Percentiles rank a stretch among this genome's conserved stretches.
These are phyloP conservation scores for Zonitis immaculata DNA, from an alignment of 2,888 invertebrate genomes.

Conservation along the genomic window DNA sequence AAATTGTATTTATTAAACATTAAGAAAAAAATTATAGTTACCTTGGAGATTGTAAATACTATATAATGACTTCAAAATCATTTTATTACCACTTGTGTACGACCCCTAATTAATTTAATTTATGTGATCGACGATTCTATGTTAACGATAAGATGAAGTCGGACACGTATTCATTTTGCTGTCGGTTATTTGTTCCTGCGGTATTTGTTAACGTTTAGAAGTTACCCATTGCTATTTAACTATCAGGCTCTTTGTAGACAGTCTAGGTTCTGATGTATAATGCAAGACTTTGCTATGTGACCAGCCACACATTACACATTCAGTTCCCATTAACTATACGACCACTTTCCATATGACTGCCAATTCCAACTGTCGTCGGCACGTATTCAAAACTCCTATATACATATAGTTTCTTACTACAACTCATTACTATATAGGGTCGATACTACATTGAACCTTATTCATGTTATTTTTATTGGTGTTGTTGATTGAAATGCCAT, in stretches of 20 bases:
- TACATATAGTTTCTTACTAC: constrained; percentile 5
- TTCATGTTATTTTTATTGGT: not conserved
- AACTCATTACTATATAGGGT: not conserved
- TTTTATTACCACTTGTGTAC: too few relatives aligned
- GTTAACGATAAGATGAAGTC: not conserved
- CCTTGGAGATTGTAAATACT: too few relatives aligned
- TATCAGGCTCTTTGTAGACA: not conserved
- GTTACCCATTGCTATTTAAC: not conserved
- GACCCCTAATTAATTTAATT: too few relatives aligned
- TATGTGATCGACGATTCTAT: not conserved
- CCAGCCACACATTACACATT: constrained; percentile 31
- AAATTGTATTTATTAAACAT: too few relatives aligned
- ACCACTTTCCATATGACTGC: constrained; percentile 30
- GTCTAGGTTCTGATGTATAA: constrained; percentile 25
- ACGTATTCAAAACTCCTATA: constrained; percentile 27
- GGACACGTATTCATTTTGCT: not conserved
- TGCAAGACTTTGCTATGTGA: constrained; percentile 28
- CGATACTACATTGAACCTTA: not conserved
- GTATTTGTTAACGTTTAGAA: not conserved
- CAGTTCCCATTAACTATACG: constrained; percentile 32
- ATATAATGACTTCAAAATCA: too few relatives aligned
- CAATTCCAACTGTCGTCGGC: constrained; percentile 11
- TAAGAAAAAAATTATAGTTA: too few relatives aligned
- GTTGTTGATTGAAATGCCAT: not conserved
- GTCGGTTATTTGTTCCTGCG: not conserved